A percentile compares a stretch with the other conserved stretches of the same genome.
Evolutionary conservation across 2,888 invertebrate species (phyloP).

Genomic region (Mamestra brassicae): DNA sequence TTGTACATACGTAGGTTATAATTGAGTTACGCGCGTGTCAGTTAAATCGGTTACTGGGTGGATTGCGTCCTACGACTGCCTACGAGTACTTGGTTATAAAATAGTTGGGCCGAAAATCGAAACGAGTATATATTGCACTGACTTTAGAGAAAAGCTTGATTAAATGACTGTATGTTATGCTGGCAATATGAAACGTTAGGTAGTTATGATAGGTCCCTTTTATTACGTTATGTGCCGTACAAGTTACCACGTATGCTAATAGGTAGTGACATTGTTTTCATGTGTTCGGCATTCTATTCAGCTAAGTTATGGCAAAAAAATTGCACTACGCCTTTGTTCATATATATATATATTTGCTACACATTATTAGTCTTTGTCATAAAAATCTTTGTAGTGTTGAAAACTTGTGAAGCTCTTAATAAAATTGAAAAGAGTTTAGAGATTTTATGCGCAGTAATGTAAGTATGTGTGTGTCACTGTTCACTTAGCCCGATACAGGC

Average conservation of each 20-base stretch:
- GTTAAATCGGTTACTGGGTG: slow-evolving; percentile 39
- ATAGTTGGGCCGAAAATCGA: slow-evolving; percentile 11
- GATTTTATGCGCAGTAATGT: no score
- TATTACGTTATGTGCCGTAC: neutral
- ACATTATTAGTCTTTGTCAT: no score
- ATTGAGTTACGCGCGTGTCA: slow-evolving; percentile 52
- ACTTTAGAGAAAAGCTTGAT: neutral
- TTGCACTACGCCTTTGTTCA: neutral
- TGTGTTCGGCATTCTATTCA: neutral
- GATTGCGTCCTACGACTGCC: slow-evolving; percentile 15
- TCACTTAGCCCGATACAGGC: neutral
- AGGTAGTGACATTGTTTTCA: neutral
- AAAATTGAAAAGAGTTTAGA: neutral
- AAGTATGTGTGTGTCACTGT: neutral
- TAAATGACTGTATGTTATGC: neutral
- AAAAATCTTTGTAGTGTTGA: neutral
- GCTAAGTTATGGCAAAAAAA: neutral
- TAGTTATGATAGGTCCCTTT: neutral
- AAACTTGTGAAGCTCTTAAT: neutral
- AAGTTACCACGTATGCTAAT: neutral
- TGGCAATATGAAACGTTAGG: neutral
- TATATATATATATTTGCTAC: no score
- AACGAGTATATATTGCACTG: neutral
- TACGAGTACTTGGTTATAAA: slow-evolving; percentile 16
- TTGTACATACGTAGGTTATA: slow-evolving; percentile 42